Conservation (phyloP, 2,888 invertebrate species). For the Tachina fera region DNA sequence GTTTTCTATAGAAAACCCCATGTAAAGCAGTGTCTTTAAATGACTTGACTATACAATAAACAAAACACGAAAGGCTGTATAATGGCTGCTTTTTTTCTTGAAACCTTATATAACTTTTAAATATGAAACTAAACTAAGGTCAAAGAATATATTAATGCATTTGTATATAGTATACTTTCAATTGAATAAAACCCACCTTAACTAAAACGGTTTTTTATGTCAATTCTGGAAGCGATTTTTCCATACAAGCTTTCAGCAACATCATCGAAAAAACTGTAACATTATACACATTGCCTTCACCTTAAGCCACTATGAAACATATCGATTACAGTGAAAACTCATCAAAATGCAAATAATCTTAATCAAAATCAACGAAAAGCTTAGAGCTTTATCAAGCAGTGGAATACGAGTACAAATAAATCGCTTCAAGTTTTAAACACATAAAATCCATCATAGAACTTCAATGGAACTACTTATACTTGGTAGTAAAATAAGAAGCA, state of each 20-base stretch:
- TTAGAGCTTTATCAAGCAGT: slow-evolving; percentile 13
- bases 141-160: too few species aligned
- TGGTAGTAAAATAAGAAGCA: not conserved
- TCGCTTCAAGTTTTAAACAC: slow-evolving; percentile 13
- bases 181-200: too few species aligned
- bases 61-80: too few species aligned
- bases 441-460: slow-evolving; percentile 26
- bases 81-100: too few species aligned
- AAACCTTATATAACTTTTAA: too few species aligned
- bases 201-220: too few species aligned
- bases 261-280: not conserved
- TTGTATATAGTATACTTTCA: too few species aligned
- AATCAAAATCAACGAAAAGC: slow-evolving; percentile 10
- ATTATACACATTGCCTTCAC: not conserved
- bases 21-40: too few species aligned
- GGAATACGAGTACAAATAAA: slow-evolving; percentile 14
- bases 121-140: too few species aligned
- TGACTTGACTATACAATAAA: too few species aligned
- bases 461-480: not conserved
- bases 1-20: too few species aligned
- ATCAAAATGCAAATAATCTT: slow-evolving; percentile 9
- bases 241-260: not conserved
- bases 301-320: not conserved
- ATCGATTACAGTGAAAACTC: not conserved
- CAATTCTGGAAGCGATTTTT: not conserved